Percentiles rank a stretch among this genome's conserved stretches.
Conservation (phyloP, 30 jellyfish, hydroid and myxozoan species). For the Morbakka virulenta region DNA sequence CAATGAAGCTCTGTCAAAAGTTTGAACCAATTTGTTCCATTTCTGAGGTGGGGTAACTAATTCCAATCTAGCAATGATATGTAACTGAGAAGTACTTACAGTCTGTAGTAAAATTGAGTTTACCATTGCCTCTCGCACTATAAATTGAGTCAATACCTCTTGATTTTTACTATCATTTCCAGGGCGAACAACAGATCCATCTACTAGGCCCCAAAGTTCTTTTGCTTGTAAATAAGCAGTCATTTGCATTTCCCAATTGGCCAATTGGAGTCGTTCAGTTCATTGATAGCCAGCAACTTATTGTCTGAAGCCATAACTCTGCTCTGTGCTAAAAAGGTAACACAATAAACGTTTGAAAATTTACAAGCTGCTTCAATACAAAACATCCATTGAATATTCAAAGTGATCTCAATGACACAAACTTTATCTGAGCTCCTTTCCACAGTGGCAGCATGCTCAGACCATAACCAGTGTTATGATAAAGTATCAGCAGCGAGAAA, state of each 20-base stretch:
- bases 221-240: slow-evolving; percentile 7
- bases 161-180: not conserved
- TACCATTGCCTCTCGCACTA: not conserved
- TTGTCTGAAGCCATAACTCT: no score
- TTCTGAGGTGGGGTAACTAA: not conserved
- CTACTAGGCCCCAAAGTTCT: not conserved
- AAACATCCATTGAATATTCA: no score
- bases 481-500: no score
- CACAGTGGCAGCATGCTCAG: no score
- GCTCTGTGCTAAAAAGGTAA: no score
- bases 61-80: not conserved
- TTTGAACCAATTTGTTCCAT: not conserved
- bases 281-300: no score
- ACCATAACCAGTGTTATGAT: no score
- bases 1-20: not conserved
- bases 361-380: no score
- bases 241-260: slow-evolving; percentile 1
- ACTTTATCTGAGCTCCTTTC: no score
- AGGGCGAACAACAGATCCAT: not conserved
- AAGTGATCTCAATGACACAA: no score
- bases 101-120: not conserved
- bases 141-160: not conserved
- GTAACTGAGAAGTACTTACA: not conserved
- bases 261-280: no score
- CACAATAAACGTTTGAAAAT: no score